phyloP scores from a whole-genome alignment of 2,113 vertebrate genomes.

The Tauraco erythrolophus region DNA sequence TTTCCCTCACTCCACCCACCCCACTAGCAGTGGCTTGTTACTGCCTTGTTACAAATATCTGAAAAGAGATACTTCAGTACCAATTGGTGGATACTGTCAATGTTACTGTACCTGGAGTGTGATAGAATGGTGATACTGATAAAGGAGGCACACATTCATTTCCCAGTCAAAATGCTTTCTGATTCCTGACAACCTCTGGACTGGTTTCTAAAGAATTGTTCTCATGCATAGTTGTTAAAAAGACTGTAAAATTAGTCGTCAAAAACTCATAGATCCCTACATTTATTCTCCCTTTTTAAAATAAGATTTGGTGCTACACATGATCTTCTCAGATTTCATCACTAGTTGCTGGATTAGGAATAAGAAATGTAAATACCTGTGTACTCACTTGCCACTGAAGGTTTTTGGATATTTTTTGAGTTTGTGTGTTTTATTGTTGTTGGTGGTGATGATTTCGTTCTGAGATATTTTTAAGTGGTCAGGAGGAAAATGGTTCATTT shows the following conservation, averaged over 20 bases:
- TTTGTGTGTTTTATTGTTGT: too few relatives aligned
- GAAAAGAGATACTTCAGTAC: not conserved
- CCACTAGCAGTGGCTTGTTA: not conserved
- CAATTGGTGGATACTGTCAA: not conserved
- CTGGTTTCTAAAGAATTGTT: not conserved
- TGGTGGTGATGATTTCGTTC: accelerated
- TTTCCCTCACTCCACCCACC: not conserved
- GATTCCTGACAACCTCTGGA: not conserved
- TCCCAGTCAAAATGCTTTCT: not conserved
- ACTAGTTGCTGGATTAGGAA: not conserved
- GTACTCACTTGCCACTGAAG: not conserved
- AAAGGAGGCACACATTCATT: not conserved
- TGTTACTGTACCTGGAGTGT: not conserved
- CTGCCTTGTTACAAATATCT: not conserved
- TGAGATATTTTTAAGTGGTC: not conserved
- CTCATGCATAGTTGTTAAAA: not conserved
- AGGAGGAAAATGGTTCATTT: not conserved
- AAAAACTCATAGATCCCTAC: not conserved
- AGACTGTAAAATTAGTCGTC: not conserved
- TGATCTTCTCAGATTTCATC: not conserved
- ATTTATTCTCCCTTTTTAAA: not conserved
- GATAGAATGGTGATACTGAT: not conserved
- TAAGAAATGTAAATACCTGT: not conserved
- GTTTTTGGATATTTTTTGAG: accelerated
- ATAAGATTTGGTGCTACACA: not conserved